Evolutionary conservation across 2,797 vertebrate genomes (phyloP), one percentile per base, ranked within the genome.

Genomic region (Nannoperca australis): DNA sequence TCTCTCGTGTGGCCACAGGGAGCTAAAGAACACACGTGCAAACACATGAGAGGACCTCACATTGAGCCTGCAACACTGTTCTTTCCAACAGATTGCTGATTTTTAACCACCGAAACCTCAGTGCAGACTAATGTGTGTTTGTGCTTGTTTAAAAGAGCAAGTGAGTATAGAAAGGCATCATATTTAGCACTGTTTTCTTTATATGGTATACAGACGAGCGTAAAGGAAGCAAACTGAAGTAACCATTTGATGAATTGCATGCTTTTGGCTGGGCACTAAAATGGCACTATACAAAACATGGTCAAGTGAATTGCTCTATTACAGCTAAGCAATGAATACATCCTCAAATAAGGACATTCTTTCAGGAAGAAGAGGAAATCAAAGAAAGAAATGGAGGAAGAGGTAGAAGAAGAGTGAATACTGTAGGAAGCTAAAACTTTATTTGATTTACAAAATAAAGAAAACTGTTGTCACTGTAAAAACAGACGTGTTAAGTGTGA

Each of bases 121-220:
- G 54, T 24, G 67, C 85, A 85, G 79, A 82, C 86, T 88, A 92
- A 89, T 89, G 90, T 87, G 85, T 88, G 91, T 92, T 91, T 89
- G 83, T 92, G 91, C 87, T 94, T 88, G 85, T 94, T 94, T 94
- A 88, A 90, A 93, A 89, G 90, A 85, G 88, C 90, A 91, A 91
- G 92, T 90, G 92, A 91, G 85, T 77, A 80, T 70, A 62, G 54
- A 84, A 83, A 86, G 73, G 88, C 73, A 51, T 88, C 74, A 82
- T 90, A 73, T 92, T 88, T 82, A 82, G 61, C 32, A 8, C 70
- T 82, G 42, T 79, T 88, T 89, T 73, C 65, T 82, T 88, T 76
- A 68, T 78, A 50, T 69, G 66, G 70, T 85, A 78, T 74, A 82
- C 77, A 53, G 65, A 81, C 68, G 60, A 79, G 76, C 53, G 69